A percentile compares a stretch with the other conserved stretches of the same genome.
Evolutionary conservation across 1,140 invertebrate genomes (phyloP).

Genomic region (Pectinophora gossypiella): DNA sequence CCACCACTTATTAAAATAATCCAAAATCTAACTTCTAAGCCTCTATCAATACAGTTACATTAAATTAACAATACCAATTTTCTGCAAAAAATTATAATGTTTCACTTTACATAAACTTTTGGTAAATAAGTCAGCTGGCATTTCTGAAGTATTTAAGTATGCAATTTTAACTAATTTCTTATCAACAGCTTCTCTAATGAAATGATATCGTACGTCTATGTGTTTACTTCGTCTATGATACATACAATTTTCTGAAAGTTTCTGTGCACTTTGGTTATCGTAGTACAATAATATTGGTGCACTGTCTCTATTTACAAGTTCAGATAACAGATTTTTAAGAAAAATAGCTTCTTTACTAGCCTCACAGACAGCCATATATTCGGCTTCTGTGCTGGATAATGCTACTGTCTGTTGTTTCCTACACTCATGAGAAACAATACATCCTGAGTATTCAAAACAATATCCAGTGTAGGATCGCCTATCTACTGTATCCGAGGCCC

Average conservation of each 20-base stretch:
- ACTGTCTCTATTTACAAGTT: slow-evolving; percentile 11
- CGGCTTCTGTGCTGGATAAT: slow-evolving; percentile 22
- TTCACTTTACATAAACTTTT: slow-evolving; percentile 10
- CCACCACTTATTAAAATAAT: too few relatives aligned
- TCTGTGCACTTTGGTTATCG: slow-evolving; percentile 12
- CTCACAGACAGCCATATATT: slow-evolving; percentile 31
- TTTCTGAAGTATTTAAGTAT: slow-evolving; percentile 19
- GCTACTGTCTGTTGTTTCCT: slow-evolving; percentile 21
- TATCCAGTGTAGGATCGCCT: slow-evolving; percentile 13
- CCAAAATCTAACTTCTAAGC: too few relatives aligned
- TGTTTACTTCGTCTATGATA: slow-evolving; percentile 26
- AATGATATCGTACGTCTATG: slow-evolving; percentile 38
- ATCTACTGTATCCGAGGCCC: slow-evolving; percentile 14
- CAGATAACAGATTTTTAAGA: slow-evolving; percentile 14
- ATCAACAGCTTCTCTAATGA: slow-evolving; percentile 16
- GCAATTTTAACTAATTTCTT: slow-evolving; percentile 12
- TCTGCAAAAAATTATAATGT: not conserved
- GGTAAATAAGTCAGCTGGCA: slow-evolving; percentile 14
- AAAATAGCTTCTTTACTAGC: slow-evolving; percentile 33
- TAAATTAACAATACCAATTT: not conserved
- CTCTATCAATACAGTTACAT: not conserved
- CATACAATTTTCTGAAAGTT: slow-evolving; percentile 9
- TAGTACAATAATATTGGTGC: slow-evolving; percentile 14
- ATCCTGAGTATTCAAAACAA: slow-evolving; percentile 19
- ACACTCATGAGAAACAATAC: slow-evolving; percentile 21